Evolutionary conservation across 2,888 invertebrate genomes (phyloP).

Genomic region (Oligia strigilis): DNA sequence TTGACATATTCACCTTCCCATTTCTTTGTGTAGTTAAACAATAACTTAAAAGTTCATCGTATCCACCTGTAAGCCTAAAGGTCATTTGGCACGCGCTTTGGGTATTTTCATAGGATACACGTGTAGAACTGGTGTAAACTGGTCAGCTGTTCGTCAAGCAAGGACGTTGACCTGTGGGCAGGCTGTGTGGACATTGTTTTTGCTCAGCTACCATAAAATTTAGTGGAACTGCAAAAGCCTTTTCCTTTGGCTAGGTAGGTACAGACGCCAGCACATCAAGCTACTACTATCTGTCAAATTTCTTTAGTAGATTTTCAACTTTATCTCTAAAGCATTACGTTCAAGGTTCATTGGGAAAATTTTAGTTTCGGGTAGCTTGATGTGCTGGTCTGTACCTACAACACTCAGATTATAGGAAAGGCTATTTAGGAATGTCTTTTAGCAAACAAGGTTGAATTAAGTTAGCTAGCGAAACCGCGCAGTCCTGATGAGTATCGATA

Average conservation of each 20-base stretch:
- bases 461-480: not conserved
- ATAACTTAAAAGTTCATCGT: conserved; percentile 37
- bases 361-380: too few relatives aligned
- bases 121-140: not conserved
- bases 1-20: conserved; percentile 22
- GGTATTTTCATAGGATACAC: not conserved
- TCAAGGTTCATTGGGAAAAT: too few relatives aligned
- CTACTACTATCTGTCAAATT: too few relatives aligned
- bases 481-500: too few relatives aligned
- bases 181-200: not conserved
- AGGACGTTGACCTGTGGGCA: not conserved
- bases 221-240: not conserved
- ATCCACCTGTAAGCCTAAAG: conserved; percentile 13
- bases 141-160: not conserved
- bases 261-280: too few relatives aligned
- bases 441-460: not conserved
- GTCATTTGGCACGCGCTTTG: conserved; percentile 3
- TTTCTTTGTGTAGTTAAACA: conserved; percentile 46
- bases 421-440: not conserved
- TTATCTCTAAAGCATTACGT: too few relatives aligned
- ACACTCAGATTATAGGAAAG: not conserved
- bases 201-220: not conserved
- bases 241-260: not conserved
- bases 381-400: not conserved
- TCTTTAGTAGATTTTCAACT: too few relatives aligned